Percentiles rank a stretch among this genome's conserved stretches.
Conservation (phyloP, 2,797 vertebrate genomes). For the Pipistrellus kuhlii region DNA sequence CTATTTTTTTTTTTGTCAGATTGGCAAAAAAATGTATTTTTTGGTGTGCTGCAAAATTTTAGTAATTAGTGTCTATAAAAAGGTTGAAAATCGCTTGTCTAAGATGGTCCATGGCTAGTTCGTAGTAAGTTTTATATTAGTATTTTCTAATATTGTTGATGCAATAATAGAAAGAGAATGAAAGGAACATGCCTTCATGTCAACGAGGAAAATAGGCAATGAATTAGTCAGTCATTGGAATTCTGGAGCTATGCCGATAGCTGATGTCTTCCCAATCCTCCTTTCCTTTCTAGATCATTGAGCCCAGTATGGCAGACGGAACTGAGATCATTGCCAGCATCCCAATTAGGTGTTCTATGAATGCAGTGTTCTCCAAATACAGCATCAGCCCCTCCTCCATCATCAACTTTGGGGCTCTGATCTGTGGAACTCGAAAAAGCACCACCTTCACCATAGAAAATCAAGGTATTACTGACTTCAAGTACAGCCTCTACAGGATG, state of each 20-base stretch:
- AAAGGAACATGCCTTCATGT: not conserved
- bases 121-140: not conserved
- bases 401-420: conserved; percentile 91
- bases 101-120: not conserved
- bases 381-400: conserved; percentile 88
- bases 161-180: not conserved
- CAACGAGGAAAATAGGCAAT: not conserved
- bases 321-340: conserved; percentile 89
- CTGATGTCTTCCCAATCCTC: conserved; percentile 31
- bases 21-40: not conserved
- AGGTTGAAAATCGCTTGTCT: not conserved
- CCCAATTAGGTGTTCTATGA: conserved; percentile 89
- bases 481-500: conserved; percentile 87
- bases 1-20: not conserved
- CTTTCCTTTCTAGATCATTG: conserved; percentile 89
- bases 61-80: not conserved
- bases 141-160: not conserved
- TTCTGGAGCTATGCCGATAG: not conserved
- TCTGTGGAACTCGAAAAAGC: conserved; percentile 87
- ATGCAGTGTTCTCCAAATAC: conserved; percentile 91
- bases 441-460: conserved; percentile 91
- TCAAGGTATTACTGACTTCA: conserved; percentile 88
- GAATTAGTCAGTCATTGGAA: not conserved
- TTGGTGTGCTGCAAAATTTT: not conserved
- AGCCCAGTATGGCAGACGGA: conserved; percentile 87